A percentile compares a stretch with the other conserved stretches of the same genome.
Conservation (phyloP, 2,888 invertebrate genomes). For the Andrena chrysosceles region DNA sequence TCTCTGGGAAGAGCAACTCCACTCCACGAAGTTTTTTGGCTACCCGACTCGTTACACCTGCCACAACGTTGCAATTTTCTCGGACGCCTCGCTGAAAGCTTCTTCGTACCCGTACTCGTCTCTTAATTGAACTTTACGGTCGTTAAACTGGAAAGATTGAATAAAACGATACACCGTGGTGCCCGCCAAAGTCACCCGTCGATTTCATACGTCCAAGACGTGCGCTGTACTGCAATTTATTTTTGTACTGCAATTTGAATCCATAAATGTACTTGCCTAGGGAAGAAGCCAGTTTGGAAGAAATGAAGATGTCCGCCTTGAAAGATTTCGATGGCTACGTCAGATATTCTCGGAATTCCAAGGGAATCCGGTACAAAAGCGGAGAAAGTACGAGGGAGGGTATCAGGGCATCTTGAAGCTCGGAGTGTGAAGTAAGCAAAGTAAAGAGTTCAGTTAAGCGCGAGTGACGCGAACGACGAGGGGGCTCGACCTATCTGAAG, state of each 20-base stretch:
- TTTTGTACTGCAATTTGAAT: too few relatives aligned
- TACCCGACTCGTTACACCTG: constrained; percentile 30
- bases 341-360: neutral
- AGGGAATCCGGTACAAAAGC: neutral
- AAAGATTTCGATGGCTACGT: too few relatives aligned
- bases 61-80: neutral
- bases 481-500: constrained; percentile 45
- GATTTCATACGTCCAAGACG: neutral
- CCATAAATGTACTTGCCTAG: too few relatives aligned
- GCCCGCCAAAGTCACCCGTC: neutral
- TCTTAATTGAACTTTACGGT: neutral
- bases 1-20: constrained; percentile 11
- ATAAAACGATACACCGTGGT: neutral
- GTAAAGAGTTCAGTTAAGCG: constrained; percentile 17
- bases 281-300: too few relatives aligned
- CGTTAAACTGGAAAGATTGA: neutral
- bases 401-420: constrained; percentile 19
- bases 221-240: fast-evolving
- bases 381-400: constrained; percentile 3
- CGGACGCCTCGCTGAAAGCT: neutral
- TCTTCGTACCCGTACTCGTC: neutral
- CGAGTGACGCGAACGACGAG: constrained; percentile 29
- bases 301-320: too few relatives aligned
- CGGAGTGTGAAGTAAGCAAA: constrained; percentile 19
- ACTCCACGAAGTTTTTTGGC: constrained; percentile 2